phyloP scores from a whole-genome alignment of 2,888 invertebrate genomes.

The Cryptosula pallasiana region DNA sequence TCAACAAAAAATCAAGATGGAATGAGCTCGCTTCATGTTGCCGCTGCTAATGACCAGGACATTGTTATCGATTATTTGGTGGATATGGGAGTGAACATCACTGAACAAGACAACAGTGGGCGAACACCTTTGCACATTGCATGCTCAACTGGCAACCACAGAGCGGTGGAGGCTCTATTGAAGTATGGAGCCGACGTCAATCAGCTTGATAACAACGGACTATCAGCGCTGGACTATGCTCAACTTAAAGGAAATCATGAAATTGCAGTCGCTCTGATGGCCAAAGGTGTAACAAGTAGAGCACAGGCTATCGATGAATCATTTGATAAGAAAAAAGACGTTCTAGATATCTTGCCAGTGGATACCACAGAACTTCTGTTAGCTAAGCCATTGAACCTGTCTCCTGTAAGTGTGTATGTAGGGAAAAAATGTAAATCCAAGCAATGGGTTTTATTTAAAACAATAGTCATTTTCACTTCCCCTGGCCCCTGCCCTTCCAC shows the following conservation, averaged over 20 bases:
- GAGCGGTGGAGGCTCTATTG: neutral
- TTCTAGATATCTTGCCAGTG: neutral
- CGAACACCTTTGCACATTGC: constrained; percentile 14
- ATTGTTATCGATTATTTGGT: neutral
- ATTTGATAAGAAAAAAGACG: neutral
- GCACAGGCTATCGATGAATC: neutral
- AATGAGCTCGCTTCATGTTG: neutral
- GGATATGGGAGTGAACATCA: neutral
- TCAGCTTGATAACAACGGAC: neutral
- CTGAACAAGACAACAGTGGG: neutral
- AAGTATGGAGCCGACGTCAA: neutral
- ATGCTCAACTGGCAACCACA: neutral
- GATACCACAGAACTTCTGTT: neutral
- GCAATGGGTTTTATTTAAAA: too few relatives aligned
- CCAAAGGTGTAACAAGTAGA: neutral
- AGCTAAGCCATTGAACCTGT: neutral
- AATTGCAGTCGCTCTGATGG: neutral
- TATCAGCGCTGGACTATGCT: neutral
- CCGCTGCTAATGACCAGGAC: constrained; percentile 8
- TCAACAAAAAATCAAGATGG: neutral
- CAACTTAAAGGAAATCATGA: neutral
- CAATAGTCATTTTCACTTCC: too few relatives aligned
- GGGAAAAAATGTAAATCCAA: too few relatives aligned
- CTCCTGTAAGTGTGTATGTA: neutral
- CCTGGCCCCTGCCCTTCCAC: too few relatives aligned